Percentiles rank a stretch among this genome's conserved stretches.
These are phyloP conservation scores for Orthosia incerta DNA, from an alignment of 2,888 invertebrate species.

Conservation along the genomic window DNA sequence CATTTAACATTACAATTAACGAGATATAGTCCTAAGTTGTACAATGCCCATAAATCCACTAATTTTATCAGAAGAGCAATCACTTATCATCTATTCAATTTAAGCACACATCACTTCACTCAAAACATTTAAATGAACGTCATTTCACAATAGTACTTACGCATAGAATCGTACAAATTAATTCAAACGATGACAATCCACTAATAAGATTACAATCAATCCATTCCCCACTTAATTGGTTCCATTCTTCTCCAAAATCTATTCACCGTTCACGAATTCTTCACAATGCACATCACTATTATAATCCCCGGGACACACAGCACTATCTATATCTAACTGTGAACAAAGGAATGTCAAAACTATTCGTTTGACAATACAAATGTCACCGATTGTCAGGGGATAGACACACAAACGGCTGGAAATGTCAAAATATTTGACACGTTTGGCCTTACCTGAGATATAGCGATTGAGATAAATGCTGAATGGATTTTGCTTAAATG, in stretches of 20 bases:
- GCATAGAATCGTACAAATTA: slow-evolving; percentile 17
- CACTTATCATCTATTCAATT: background rate
- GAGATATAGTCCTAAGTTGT: background rate
- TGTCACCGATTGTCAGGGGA: slow-evolving; percentile 62
- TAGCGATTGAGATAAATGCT: slow-evolving; percentile 51
- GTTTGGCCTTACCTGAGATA: slow-evolving; percentile 61
- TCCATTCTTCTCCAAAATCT: slow-evolving; percentile 47
- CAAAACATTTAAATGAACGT: background rate
- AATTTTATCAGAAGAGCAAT: background rate
- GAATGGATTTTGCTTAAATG: slow-evolving; percentile 51
- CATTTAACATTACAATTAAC: background rate
- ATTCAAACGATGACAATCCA: slow-evolving; percentile 40
- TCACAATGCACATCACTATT: slow-evolving; percentile 46
- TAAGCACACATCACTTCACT: slow-evolving; percentile 2
- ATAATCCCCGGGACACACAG: slow-evolving; percentile 18
- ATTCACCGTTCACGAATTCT: slow-evolving; percentile 45
- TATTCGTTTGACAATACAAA: slow-evolving; percentile 66
- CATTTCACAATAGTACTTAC: slow-evolving; percentile 22
- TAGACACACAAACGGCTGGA: slow-evolving; percentile 53
- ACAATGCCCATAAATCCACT: background rate
- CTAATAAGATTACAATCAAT: slow-evolving; percentile 43
- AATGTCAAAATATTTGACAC: slow-evolving; percentile 68
- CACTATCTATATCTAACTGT: slow-evolving; percentile 48
- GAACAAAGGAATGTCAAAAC: slow-evolving; percentile 68
- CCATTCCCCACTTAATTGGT: slow-evolving; percentile 43